A percentile compares a stretch with the other conserved stretches of the same genome.
Evolutionary conservation across 2,888 invertebrate species (phyloP).

Genomic region (Leptopilina syphax): DNA sequence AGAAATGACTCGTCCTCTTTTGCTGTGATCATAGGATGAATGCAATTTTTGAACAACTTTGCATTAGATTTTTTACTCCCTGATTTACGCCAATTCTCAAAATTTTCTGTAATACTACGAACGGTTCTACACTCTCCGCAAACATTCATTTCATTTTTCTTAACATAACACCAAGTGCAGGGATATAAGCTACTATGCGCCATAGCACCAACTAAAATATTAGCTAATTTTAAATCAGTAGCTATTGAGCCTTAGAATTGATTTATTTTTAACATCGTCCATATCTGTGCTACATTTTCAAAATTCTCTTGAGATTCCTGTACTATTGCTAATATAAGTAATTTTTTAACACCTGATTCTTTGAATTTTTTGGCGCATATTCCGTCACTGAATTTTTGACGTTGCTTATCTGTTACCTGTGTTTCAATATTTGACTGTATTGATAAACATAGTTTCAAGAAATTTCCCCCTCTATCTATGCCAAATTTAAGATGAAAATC

Average conservation of each 20-base stretch:
- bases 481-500: background rate
- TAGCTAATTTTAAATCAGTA: background rate
- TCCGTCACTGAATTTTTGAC: constrained; percentile 31
- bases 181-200: background rate
- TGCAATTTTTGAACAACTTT: constrained; percentile 38
- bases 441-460: constrained; percentile 26
- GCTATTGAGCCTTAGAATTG: background rate
- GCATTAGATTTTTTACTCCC: constrained; percentile 28
- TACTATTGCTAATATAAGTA: constrained; percentile 26
- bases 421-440: constrained; percentile 39
- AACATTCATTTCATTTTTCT: constrained; percentile 32
- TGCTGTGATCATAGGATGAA: constrained; percentile 34
- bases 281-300: constrained; percentile 3
- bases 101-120: background rate
- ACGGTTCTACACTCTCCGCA: constrained; percentile 40
- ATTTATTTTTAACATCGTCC: constrained; percentile 29
- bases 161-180: constrained; percentile 16
- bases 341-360: constrained; percentile 35
- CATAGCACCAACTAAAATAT: too few relatives aligned
- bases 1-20: constrained; percentile 26
- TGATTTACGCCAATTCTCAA: constrained; percentile 5
- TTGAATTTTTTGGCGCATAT: constrained; percentile 31
- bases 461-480: constrained; percentile 14
- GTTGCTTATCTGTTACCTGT: constrained; percentile 11
- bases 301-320: constrained; percentile 35